Conservation (phyloP, 1,140 invertebrate species). For the Ooceraea biroi region DNA sequence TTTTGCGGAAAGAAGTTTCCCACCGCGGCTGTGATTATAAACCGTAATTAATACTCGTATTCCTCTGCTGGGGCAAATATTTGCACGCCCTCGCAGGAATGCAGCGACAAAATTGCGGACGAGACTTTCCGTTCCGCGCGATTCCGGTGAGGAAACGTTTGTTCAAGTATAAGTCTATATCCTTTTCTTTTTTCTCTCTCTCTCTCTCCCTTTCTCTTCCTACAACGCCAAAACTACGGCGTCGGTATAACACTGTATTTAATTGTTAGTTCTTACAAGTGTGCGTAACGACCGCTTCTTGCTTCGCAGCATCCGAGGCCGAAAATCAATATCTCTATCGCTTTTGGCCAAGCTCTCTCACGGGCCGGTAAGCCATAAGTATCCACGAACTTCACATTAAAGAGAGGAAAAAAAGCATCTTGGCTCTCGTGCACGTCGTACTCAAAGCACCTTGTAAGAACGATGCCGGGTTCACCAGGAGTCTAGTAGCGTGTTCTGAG, state of each 20-base stretch:
- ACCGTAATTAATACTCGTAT: constrained; percentile 28
- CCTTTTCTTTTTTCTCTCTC: too few species aligned
- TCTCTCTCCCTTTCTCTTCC: background rate
- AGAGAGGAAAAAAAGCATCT: background rate
- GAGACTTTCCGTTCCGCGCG: constrained; percentile 9
- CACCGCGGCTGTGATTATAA: constrained; percentile 32
- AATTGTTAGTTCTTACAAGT: constrained; percentile 51
- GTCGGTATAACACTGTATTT: constrained; percentile 11
- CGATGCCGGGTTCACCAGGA: constrained; percentile 20
- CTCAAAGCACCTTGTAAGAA: constrained; percentile 35
- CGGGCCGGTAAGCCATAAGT: background rate
- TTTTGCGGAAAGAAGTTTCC: constrained; percentile 12
- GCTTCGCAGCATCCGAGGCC: background rate
- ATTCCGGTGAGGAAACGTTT: constrained; percentile 29
- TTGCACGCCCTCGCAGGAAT: constrained; percentile 24
- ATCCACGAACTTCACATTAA: constrained; percentile 13
- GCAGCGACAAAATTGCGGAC: constrained; percentile 23
- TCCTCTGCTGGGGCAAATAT: constrained; percentile 25
- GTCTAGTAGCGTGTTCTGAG: constrained; percentile 38
- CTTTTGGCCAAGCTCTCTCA: constrained; percentile 32
- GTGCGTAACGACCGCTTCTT: constrained; percentile 38
- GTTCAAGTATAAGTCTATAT: constrained; percentile 2
- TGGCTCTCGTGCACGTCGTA: constrained; percentile 12
- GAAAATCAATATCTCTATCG: constrained; percentile 59
- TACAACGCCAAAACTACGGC: background rate